Evolutionary conservation across 2,113 vertebrate species (phyloP).

Genomic region (Macrotus californicus): DNA sequence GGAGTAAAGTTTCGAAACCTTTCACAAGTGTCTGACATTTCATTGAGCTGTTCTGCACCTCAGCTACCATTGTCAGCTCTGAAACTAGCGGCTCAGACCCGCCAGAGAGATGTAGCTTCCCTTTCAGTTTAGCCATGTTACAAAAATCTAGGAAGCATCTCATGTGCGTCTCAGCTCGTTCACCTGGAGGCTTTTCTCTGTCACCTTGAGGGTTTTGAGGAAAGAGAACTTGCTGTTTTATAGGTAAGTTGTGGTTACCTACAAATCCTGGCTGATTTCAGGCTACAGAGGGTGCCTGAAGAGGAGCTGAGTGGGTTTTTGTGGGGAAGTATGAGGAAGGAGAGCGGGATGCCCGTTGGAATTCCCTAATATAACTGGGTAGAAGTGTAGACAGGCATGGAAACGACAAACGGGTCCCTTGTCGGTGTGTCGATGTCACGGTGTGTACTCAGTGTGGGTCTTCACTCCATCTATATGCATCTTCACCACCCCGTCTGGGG

Average conservation of each 20-base stretch:
- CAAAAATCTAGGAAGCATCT: background rate
- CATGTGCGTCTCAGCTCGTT: background rate
- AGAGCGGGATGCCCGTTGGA: background rate
- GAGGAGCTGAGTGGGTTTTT: background rate
- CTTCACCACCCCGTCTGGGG: background rate
- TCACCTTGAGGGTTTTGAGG: background rate
- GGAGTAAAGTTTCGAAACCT: background rate
- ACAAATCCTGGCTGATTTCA: background rate
- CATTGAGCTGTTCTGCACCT: background rate
- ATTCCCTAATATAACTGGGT: background rate
- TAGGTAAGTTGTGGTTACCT: background rate
- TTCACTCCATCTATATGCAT: background rate
- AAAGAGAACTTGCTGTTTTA: background rate
- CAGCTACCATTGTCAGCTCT: background rate
- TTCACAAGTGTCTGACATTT: background rate
- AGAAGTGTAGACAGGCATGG: background rate
- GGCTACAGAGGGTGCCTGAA: background rate
- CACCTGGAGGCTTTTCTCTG: background rate
- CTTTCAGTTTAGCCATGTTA: background rate
- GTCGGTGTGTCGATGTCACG: background rate
- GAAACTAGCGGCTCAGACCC: background rate
- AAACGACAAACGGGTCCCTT: background rate
- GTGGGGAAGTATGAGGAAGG: background rate
- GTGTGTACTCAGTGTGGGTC: background rate
- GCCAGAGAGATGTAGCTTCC: background rate